These are phyloP conservation scores for Limnothrissa miodon DNA, from an alignment of 2,113 vertebrate genomes.

Conservation along the genomic window DNA sequence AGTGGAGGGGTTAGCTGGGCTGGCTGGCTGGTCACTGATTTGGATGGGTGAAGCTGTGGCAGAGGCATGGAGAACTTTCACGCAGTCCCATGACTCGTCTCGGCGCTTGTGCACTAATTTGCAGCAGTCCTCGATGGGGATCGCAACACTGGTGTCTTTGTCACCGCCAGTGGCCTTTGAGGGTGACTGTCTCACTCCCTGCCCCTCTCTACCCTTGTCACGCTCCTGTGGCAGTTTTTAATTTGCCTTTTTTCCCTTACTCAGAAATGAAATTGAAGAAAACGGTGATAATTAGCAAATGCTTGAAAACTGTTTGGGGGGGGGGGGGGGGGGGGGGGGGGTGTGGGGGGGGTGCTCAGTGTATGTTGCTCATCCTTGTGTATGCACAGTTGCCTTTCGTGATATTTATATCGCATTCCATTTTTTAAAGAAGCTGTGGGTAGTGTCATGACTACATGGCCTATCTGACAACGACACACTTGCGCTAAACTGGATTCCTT, in stretches of 20 bases:
- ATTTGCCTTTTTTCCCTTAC: background rate
- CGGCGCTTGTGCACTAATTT: conserved; percentile 56
- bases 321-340: too few relatives aligned
- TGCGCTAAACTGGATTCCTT: background rate
- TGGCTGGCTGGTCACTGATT: conserved; percentile 54
- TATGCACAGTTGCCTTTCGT: background rate
- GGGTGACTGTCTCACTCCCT: background rate
- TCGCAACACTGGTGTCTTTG: conserved; percentile 65
- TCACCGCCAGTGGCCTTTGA: conserved; percentile 54
- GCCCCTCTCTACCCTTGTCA: background rate
- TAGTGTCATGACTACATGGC: background rate
- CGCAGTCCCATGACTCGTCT: conserved; percentile 72
- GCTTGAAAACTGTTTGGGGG: background rate
- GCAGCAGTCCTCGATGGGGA: conserved; percentile 64
- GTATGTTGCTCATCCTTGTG: background rate
- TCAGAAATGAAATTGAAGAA: background rate
- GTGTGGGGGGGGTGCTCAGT: background rate
- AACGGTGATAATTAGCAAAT: background rate
- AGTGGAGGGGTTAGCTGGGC: conserved; percentile 31
- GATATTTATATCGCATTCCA: background rate
- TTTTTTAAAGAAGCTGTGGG: background rate
- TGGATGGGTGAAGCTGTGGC: conserved; percentile 39
- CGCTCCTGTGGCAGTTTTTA: background rate
- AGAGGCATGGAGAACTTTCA: conserved; percentile 57
- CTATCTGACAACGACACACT: background rate